Evolutionary conservation across 1,140 invertebrate species (phyloP).

Genomic region (Hylyphantes graminicola): DNA sequence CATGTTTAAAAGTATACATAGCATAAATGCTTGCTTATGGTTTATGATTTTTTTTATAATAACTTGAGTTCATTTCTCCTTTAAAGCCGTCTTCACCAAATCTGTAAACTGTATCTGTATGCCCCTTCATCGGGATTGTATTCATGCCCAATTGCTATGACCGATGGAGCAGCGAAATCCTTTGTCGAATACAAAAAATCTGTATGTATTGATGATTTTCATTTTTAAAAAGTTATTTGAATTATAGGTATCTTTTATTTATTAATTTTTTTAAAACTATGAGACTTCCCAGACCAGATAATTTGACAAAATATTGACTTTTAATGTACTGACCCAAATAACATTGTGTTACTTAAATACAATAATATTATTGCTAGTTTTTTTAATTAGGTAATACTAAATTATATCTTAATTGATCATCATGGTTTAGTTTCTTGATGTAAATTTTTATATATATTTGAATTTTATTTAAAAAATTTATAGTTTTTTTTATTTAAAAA

Average conservation of each 20-base stretch:
- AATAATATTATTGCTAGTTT: too few species aligned
- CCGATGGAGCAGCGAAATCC: constrained; percentile 74
- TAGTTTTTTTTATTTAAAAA: too few species aligned
- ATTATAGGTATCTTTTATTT: background rate
- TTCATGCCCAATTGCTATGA: constrained; percentile 76
- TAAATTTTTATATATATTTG: too few species aligned
- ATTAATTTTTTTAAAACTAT: background rate
- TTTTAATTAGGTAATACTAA: too few species aligned
- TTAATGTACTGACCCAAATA: too few species aligned
- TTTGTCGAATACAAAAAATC: constrained; percentile 66
- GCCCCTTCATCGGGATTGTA: constrained; percentile 72
- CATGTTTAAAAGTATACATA: too few species aligned
- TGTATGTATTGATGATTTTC: constrained; percentile 9
- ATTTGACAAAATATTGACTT: too few species aligned
- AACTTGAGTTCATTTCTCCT: background rate
- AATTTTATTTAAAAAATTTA: too few species aligned
- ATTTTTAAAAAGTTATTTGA: background rate
- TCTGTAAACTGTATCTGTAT: constrained; percentile 73
- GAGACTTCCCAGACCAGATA: background rate
- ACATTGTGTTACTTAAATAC: too few species aligned
- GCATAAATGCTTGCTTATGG: too few species aligned
- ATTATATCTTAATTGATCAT: too few species aligned
- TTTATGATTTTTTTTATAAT: background rate
- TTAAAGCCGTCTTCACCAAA: constrained; percentile 72
- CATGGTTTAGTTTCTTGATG: too few species aligned